A percentile compares a stretch with the other conserved stretches of the same genome.
These are phyloP conservation scores for Eulemur coronatus DNA, from an alignment of 2,797 vertebrate genomes.

Conservation along the genomic window DNA sequence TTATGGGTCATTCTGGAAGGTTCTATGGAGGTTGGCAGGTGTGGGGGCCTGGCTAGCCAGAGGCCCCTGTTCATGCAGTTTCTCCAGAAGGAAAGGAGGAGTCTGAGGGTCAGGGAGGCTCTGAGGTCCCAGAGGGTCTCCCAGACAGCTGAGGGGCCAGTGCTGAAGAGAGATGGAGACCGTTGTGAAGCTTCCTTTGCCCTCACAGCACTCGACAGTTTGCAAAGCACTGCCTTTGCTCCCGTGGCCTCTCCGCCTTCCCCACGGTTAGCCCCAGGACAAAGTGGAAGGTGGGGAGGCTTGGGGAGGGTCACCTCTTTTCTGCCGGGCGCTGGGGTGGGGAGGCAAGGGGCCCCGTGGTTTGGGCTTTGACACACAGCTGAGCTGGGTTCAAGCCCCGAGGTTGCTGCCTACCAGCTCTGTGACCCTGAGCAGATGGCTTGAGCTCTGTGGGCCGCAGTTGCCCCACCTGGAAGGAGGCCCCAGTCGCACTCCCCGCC, in stretches of 20 bases:
- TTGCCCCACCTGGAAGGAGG: not conserved
- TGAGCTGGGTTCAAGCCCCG: not conserved
- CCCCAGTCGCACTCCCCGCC: too few species aligned
- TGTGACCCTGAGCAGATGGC: not conserved
- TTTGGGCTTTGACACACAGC: not conserved
- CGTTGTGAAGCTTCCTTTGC: not conserved
- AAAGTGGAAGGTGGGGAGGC: not conserved
- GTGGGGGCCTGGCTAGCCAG: not conserved
- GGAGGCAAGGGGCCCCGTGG: not conserved
- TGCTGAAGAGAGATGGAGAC: not conserved
- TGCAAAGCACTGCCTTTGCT: not conserved
- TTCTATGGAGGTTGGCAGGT: not conserved
- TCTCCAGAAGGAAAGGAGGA: not conserved
- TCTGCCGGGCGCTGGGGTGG: not conserved
- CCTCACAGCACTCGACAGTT: rapidly evolving
- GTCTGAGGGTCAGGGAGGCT: not conserved
- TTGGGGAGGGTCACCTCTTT: not conserved
- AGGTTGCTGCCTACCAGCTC: not conserved
- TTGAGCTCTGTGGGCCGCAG: not conserved
- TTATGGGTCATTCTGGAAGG: slow-evolving; percentile 13
- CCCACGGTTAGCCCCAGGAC: not conserved
- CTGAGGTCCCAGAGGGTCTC: not conserved
- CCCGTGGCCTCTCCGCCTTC: not conserved
- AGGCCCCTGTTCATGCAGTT: not conserved
- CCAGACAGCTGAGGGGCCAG: not conserved